Conservation (phyloP, 30 jellyfish, hydroid and myxozoan genomes). For the Aurelia aurita complex sp. Pacific region DNA sequence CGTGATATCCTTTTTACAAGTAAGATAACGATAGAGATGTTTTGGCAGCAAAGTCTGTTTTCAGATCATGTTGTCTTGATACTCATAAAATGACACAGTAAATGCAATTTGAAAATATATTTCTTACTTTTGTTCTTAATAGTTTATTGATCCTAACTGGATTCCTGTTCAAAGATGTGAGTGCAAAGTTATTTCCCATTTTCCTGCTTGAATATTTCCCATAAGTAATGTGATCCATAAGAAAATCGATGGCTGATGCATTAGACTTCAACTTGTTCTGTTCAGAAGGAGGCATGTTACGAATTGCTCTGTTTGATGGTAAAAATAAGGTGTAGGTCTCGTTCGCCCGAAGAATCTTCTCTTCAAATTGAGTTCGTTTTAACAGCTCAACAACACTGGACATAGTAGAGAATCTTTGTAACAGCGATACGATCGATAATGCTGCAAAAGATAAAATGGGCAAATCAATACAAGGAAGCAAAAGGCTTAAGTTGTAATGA, state of each 20-base stretch:
- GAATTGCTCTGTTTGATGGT: conserved; percentile 41
- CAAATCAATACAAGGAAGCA: too few species aligned
- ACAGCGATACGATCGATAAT: not conserved
- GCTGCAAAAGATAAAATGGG: conserved; percentile 6
- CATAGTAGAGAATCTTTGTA: not conserved
- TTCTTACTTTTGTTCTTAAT: not conserved
- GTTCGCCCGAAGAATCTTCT: not conserved
- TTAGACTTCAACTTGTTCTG: not conserved
- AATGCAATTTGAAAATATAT: not conserved
- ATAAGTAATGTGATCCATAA: conserved; percentile 3
- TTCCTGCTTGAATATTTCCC: conserved; percentile 6
- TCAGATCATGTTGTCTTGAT: too few species aligned
- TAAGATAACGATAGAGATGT: too few species aligned
- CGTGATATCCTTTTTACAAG: too few species aligned
- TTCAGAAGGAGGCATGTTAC: not conserved
- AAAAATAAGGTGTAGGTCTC: conserved; percentile 22
- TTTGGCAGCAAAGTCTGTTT: too few species aligned
- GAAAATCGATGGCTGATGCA: conserved; percentile 2
- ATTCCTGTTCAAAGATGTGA: not conserved
- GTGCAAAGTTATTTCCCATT: not conserved
- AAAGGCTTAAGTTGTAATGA: too few species aligned
- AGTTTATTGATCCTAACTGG: conserved; percentile 3
- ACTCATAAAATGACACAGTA: not conserved
- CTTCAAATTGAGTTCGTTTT: conserved; percentile 14
- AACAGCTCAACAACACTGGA: conserved; percentile 18